A percentile compares a stretch with the other conserved stretches of the same genome.
phyloP scores from a whole-genome alignment of 2,797 vertebrate species.

The Anas capensis region DNA sequence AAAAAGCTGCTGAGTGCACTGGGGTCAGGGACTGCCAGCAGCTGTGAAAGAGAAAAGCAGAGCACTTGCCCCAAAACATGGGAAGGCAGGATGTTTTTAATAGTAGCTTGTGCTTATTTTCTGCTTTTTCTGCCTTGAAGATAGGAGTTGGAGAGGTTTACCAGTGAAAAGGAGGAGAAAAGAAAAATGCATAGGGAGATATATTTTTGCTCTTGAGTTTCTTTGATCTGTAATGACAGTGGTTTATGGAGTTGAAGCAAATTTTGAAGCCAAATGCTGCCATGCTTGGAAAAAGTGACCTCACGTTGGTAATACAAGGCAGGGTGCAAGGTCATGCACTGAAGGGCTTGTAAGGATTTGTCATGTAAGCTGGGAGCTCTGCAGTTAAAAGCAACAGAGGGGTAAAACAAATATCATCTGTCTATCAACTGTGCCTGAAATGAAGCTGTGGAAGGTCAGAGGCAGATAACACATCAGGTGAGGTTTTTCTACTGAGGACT shows the following conservation, averaged over 20 bases:
- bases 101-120: neutral
- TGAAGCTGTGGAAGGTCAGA: neutral
- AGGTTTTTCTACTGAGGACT: neutral
- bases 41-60: neutral
- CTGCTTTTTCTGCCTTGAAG: neutral
- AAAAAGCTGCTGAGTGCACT: fast-evolving
- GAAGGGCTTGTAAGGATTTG: neutral
- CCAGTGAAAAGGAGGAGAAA: neutral
- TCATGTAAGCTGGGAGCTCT: neutral
- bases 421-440: fast-evolving
- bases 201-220: neutral
- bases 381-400: neutral
- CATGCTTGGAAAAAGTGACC: neutral
- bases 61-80: neutral
- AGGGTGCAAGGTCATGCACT: neutral
- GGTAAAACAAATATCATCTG: fast-evolving
- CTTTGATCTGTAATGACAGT: neutral
- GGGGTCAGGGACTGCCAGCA: neutral
- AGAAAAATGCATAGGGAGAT: neutral
- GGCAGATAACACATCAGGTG: neutral
- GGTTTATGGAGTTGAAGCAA: neutral
- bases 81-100: neutral
- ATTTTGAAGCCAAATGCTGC: neutral
- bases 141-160: neutral
- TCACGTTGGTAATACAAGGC: fast-evolving